Conservation (phyloP, 2,888 invertebrate genomes). For the Chorisops tibialis region DNA sequence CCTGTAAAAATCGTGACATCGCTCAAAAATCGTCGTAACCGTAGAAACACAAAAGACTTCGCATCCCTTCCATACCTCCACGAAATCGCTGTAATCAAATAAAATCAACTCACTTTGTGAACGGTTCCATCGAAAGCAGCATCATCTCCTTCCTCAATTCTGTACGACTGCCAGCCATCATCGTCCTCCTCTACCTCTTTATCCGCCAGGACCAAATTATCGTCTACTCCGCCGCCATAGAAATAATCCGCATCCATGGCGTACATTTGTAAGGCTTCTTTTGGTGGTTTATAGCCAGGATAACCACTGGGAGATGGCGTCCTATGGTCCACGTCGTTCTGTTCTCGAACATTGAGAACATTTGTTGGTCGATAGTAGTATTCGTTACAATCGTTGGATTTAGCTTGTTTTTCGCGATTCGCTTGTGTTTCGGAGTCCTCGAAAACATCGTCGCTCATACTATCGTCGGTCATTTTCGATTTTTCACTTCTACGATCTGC, state of each 20-base stretch:
- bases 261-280: conserved; percentile 61
- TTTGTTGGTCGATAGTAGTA: conserved; percentile 32
- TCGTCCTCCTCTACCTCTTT: conserved; percentile 30
- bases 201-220: conserved; percentile 28
- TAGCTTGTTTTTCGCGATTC: conserved; percentile 26
- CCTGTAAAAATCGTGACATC: too few species aligned
- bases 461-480: conserved; percentile 59
- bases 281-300: conserved; percentile 72
- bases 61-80: neutral
- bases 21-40: too few species aligned
- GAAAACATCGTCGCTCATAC: conserved; percentile 82
- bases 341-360: conserved; percentile 37
- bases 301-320: conserved; percentile 77
- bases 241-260: conserved; percentile 42
- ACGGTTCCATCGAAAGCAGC: conserved; percentile 55
- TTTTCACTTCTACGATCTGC: neutral
- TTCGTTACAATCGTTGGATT: conserved; percentile 14
- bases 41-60: too few species aligned
- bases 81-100: neutral
- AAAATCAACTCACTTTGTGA: conserved; percentile 59
- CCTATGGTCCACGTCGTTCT: conserved; percentile 32
- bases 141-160: conserved; percentile 48
- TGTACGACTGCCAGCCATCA: conserved; percentile 51
- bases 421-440: conserved; percentile 58
- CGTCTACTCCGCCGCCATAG: conserved; percentile 37